These are phyloP conservation scores for Leptinotarsa peninsularis DNA, from an alignment of 2,888 invertebrate genomes.

Conservation along the genomic window DNA sequence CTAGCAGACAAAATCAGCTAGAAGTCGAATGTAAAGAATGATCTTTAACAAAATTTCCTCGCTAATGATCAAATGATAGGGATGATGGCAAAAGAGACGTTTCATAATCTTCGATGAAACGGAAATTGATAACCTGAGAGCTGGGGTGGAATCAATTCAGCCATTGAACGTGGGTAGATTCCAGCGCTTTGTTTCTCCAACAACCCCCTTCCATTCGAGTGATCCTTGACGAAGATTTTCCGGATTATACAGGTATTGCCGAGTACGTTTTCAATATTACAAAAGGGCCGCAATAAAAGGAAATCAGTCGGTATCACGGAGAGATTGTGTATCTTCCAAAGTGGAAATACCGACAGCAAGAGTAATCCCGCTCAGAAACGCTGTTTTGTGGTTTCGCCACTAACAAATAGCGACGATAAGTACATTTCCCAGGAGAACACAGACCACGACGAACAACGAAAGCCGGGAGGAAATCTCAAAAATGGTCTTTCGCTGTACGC, in stretches of 20 bases:
- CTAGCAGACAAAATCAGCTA: too few species aligned
- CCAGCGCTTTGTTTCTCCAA: neutral
- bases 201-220: neutral
- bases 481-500: neutral
- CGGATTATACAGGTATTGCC: neutral
- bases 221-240: neutral
- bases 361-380: conserved; percentile 2
- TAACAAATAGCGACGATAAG: conserved; percentile 16
- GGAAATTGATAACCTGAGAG: neutral
- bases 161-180: neutral
- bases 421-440: conserved; percentile 17
- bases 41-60: too few species aligned
- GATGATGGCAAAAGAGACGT: neutral
- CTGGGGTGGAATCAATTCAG: neutral
- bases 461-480: conserved; percentile 16
- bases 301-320: neutral
- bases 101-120: neutral
- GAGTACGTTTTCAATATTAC: neutral
- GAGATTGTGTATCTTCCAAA: conserved; percentile 1
- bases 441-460: conserved; percentile 8
- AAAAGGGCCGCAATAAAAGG: neutral
- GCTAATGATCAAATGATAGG: too few species aligned
- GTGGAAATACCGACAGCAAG: neutral
- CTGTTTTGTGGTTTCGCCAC: conserved; percentile 9
- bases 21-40: too few species aligned